A percentile compares a stretch with the other conserved stretches of the same genome.
These are phyloP conservation scores for Phoebastria nigripes DNA, from an alignment of 2,797 vertebrate species.

Conservation along the genomic window DNA sequence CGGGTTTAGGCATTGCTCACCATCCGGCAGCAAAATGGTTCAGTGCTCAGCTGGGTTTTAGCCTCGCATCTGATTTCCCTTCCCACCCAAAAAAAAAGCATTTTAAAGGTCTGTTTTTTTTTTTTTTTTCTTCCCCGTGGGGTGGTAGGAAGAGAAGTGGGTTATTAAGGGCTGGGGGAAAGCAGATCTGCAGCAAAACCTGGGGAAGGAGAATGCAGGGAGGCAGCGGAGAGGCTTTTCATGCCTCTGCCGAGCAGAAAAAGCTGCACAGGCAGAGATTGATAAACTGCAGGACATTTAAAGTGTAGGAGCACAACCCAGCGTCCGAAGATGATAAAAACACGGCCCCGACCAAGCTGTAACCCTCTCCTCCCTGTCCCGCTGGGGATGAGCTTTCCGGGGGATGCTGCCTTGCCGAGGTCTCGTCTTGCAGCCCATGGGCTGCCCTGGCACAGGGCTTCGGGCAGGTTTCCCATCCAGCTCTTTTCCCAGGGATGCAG, in stretches of 20 bases:
- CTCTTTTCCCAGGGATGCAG: neutral
- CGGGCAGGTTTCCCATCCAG: neutral
- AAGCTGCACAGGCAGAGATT: neutral
- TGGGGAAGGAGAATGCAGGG: neutral
- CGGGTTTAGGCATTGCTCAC: neutral
- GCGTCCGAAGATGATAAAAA: neutral
- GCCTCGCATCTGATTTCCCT: neutral
- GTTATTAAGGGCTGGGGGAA: neutral
- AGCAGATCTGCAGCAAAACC: neutral
- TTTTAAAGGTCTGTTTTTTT: neutral
- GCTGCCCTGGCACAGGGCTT: neutral
- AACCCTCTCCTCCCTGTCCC: neutral
- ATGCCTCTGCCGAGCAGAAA: neutral
- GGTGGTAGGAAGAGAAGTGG: neutral
- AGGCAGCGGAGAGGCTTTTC: neutral
- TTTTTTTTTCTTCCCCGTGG: fast-evolving
- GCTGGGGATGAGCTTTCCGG: neutral
- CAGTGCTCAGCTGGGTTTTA: neutral
- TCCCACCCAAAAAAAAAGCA: neutral
- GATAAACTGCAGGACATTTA: neutral
- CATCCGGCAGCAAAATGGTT: fast-evolving
- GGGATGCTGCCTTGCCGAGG: neutral
- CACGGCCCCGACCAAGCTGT: fast-evolving
- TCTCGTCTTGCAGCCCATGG: fast-evolving
- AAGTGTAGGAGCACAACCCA: conserved; percentile 57